Conservation (phyloP, 1,140 invertebrate genomes). For the Chionoecetes opilio region DNA sequence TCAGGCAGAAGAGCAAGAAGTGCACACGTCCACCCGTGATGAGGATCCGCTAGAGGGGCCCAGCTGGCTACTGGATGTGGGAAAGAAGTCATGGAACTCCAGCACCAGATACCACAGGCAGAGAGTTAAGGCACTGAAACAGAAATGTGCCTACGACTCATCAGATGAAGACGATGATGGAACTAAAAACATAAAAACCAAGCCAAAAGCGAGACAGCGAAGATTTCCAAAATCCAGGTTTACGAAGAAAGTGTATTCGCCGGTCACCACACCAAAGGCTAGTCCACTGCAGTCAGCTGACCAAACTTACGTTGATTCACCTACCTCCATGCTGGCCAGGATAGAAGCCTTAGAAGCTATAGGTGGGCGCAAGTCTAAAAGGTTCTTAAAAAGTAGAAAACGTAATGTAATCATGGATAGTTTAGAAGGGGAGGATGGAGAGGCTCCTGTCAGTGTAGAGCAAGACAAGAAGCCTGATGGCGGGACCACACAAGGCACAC, state of each 20-base stretch:
- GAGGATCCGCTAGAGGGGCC: constrained; percentile 59
- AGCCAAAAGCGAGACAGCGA: not conserved
- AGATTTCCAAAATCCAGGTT: not conserved
- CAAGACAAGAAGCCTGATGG: not conserved
- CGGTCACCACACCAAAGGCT: not conserved
- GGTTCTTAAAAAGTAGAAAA: constrained; percentile 41
- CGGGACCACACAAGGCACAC: too few species aligned
- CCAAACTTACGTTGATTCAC: constrained; percentile 62
- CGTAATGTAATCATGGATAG: not conserved
- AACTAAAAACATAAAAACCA: not conserved
- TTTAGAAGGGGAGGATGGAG: not conserved
- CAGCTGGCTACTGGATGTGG: constrained; percentile 38
- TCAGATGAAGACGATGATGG: constrained; percentile 64
- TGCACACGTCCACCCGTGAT: not conserved
- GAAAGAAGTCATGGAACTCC: not conserved
- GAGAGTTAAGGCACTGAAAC: not conserved
- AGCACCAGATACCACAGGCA: not conserved
- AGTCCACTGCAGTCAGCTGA: constrained; percentile 17
- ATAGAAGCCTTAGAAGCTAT: constrained; percentile 62
- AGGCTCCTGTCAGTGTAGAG: not conserved
- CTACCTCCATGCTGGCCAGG: constrained; percentile 45
- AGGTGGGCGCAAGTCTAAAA: constrained; percentile 47
- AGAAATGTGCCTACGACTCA: constrained; percentile 16
- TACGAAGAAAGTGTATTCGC: not conserved
- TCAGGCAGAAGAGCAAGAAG: not conserved